Percentiles rank a stretch among this genome's conserved stretches.
phyloP scores from a whole-genome alignment of 2,888 invertebrate species.

The Epsilonema sp. region DNA sequence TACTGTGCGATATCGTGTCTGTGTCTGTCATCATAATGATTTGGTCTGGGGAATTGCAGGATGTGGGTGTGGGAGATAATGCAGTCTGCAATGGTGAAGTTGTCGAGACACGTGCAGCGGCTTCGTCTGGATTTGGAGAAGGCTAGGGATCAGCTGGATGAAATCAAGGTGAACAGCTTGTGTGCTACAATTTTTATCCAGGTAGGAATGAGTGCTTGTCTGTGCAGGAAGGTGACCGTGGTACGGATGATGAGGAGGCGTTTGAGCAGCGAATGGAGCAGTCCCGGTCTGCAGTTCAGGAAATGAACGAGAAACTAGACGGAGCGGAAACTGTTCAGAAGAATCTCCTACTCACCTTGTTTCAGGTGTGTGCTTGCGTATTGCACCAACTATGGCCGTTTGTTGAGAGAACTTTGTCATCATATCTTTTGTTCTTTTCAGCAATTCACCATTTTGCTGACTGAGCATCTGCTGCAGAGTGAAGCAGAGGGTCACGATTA shows the following conservation, averaged over 20 bases:
- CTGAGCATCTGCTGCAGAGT: conserved; percentile 76
- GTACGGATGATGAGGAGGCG: too few species aligned
- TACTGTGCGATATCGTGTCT: too few species aligned
- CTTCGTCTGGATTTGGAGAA: conserved; percentile 50
- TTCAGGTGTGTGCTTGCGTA: conserved; percentile 19
- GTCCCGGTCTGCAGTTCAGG: too few species aligned
- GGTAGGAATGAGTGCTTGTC: too few species aligned
- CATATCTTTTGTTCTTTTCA: conserved; percentile 25
- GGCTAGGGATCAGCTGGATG: too few species aligned
- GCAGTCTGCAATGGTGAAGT: conserved; percentile 81
- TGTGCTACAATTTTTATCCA: too few species aligned
- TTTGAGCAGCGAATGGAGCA: too few species aligned
- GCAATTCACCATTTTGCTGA: conserved; percentile 89
- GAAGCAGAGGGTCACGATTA: conserved; percentile 81
- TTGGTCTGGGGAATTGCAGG: conserved; percentile 34
- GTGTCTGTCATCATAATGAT: too few species aligned
- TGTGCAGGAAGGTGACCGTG: too few species aligned
- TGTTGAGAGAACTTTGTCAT: too few species aligned
- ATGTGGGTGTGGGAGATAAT: conserved; percentile 89
- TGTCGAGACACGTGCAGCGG: conserved; percentile 80
- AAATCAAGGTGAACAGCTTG: too few species aligned
- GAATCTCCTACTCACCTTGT: conserved; percentile 17
- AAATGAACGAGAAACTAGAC: conserved; percentile 3
- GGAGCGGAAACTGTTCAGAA: conserved; percentile 14
- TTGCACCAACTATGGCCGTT: too few species aligned